Base-by-base conservation (phyloP, 2,113 vertebrate species). In the Rhinolophus sinicus region DNA sequence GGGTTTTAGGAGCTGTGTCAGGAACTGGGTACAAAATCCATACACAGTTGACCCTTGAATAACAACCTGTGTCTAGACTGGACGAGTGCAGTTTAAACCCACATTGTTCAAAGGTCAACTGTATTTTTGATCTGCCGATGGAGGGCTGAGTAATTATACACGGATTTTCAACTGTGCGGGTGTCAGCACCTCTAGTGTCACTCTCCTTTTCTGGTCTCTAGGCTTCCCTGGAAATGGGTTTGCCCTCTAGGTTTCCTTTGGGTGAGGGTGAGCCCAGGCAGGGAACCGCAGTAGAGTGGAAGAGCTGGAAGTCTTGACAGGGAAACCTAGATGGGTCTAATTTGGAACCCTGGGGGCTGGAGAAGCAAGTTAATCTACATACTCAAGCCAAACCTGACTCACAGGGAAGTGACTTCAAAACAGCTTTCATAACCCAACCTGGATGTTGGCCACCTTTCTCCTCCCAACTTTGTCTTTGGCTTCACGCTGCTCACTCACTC, bases 381-480 rank as follows among this genome's bases (percentile, higher is more conserved):
- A 80, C 28, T 80, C 26, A 80, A 84, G 80, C n/a, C 90, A 96
- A 72, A 38, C 92, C 80, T 97, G 94, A 97, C 92, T 97, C 93
- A 95, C 33, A 58, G 90, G 76, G 67, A 97, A 98, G 65, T 88
- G 96, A 94, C 90, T 96, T 93, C 44, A 78, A 88, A 97, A 89
- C 83, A 95, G 62, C 76, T 95, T 94, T 95, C 47, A 44, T 87
- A 97, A 92, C 69, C 62, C 76, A 30, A 73, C 62, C 84, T 88
- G 70, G 80, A 90, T 35, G 65, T 1, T 40, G 73, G 94, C 97
- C 87, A 76, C 87, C 40, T 88, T 96, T 81, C 65, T 87, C 58
- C 64, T 96, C 92, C 64, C 80, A 73, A 35, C 52, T 88, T 21
- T 67, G 52, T 52, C 83, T 93, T 78, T 92, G 94, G 90, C 62